These are phyloP conservation scores for Balanococcus diminutus DNA, from an alignment of 2,888 invertebrate species.

Conservation along the genomic window DNA sequence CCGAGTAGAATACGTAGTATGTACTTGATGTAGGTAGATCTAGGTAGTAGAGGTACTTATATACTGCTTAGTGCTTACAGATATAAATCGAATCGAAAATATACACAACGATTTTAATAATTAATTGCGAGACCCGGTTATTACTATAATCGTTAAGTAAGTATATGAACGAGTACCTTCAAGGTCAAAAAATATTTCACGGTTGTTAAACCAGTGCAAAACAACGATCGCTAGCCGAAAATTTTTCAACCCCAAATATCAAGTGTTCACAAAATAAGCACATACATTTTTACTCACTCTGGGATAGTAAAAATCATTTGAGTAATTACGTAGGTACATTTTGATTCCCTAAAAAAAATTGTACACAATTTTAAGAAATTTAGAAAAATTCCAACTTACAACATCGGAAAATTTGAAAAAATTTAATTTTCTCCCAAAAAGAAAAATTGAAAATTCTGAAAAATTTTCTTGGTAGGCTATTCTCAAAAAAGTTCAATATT, in stretches of 20 bases:
- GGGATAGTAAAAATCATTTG: too few species aligned
- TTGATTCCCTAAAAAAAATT: too few species aligned
- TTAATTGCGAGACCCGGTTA: slow-evolving; percentile 15
- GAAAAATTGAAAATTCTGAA: too few species aligned
- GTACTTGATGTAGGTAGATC: too few species aligned
- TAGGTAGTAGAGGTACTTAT: neutral
- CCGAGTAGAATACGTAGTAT: neutral
- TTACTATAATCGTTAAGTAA: neutral
- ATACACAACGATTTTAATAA: neutral
- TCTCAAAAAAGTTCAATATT: too few species aligned
- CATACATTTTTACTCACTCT: too few species aligned
- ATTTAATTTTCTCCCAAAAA: too few species aligned
- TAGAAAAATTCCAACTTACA: too few species aligned
- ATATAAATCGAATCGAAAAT: neutral
- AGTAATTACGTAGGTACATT: too few species aligned
- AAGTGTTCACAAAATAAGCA: neutral
- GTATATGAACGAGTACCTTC: neutral
- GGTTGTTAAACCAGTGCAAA: slow-evolving; percentile 33
- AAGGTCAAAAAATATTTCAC: slow-evolving; percentile 9
- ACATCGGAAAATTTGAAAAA: too few species aligned
- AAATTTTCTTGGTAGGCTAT: too few species aligned
- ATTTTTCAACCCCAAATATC: neutral
- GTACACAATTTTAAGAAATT: too few species aligned
- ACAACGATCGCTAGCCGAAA: neutral
- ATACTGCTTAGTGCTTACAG: neutral